Evolutionary conservation across 2,888 invertebrate genomes (phyloP).

Genomic region (Drosophila colorata): DNA sequence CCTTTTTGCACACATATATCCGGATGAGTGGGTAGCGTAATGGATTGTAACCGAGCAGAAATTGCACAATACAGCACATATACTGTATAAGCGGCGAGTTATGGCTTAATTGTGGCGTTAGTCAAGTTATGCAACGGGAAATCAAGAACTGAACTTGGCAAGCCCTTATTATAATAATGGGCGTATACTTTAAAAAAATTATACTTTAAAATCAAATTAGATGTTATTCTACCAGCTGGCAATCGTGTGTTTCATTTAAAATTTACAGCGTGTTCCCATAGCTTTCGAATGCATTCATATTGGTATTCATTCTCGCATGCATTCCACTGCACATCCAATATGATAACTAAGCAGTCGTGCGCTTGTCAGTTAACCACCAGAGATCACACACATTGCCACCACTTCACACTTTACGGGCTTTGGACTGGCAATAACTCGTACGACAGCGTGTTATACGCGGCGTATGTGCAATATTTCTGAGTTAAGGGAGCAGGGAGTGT

Average conservation of each 20-base stretch:
- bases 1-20: slow-evolving; percentile 15
- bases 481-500: not conserved
- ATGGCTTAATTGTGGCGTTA: slow-evolving; percentile 69
- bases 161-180: no score
- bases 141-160: not conserved
- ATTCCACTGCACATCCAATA: slow-evolving; percentile 22
- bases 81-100: slow-evolving; percentile 51
- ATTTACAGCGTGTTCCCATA: not conserved
- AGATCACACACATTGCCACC: slow-evolving; percentile 40
- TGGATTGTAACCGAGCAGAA: slow-evolving; percentile 69
- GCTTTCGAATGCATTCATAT: slow-evolving; percentile 7
- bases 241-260: not conserved
- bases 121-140: slow-evolving; percentile 18
- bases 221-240: not conserved
- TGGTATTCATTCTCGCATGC: slow-evolving; percentile 9
- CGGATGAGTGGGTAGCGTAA: slow-evolving; percentile 49
- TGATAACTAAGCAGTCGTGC: slow-evolving; percentile 44
- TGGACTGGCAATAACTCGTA: slow-evolving; percentile 48
- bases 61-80: slow-evolving; percentile 50
- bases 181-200: no score
- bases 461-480: slow-evolving; percentile 64
- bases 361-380: slow-evolving; percentile 49
- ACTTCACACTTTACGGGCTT: slow-evolving; percentile 57
- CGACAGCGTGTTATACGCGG: slow-evolving; percentile 51
- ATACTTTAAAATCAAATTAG: no score